A percentile compares a stretch with the other conserved stretches of the same genome.
Conservation (phyloP, 2,888 invertebrate genomes). For the Drosophila kokeensis region DNA sequence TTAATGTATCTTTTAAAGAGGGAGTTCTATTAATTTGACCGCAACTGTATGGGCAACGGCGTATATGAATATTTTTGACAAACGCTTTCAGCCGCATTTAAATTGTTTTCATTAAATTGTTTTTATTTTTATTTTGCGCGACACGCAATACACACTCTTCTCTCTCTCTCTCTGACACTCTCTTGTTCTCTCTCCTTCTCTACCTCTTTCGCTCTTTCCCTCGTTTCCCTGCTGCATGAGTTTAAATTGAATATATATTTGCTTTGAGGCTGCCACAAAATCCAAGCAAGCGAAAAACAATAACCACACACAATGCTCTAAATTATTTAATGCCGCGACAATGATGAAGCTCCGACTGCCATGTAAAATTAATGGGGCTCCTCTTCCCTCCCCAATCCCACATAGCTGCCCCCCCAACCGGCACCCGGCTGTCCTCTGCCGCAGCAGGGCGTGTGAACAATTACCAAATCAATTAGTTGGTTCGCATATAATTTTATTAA, state of each 20-base stretch:
- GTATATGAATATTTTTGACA: conserved; percentile 59
- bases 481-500: conserved; percentile 30
- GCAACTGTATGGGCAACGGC: not conserved
- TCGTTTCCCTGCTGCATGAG: not conserved
- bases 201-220: not conserved
- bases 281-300: conserved; percentile 14
- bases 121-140: conserved; percentile 30
- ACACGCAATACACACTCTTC: conserved; percentile 4
- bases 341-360: conserved; percentile 40
- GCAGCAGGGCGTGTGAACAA: conserved; percentile 41
- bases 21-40: not conserved
- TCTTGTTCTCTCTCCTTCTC: not conserved
- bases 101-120: conserved; percentile 41
- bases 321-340: conserved; percentile 52
- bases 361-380: conserved; percentile 31
- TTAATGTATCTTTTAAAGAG: not conserved
- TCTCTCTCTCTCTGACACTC: not conserved
- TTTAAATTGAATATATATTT: conserved; percentile 62
- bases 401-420: not conserved
- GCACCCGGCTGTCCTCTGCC: not conserved
- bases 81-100: conserved; percentile 44
- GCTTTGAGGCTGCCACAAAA: conserved; percentile 39
- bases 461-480: conserved; percentile 57
- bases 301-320: conserved; percentile 28
- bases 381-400: not conserved